phyloP scores from a whole-genome alignment of 2,113 vertebrate species.

The Azemiops feae region DNA sequence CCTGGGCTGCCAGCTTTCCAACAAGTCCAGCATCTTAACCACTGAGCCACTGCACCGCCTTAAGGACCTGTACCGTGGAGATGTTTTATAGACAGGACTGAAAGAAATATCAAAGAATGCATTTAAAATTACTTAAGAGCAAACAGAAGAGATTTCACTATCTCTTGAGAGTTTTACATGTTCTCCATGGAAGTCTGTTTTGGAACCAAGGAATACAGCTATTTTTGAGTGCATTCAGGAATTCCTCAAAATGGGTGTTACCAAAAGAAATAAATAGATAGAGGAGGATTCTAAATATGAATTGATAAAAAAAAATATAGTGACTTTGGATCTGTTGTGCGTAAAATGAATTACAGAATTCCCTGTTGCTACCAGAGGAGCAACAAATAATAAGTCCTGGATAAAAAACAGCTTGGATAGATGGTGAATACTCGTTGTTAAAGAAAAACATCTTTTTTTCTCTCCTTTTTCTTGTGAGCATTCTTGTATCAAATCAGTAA shows the following conservation, averaged over 20 bases:
- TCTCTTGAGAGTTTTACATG: not conserved
- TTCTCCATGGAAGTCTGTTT: not conserved
- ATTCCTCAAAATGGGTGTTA: not conserved
- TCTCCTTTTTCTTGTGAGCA: not conserved
- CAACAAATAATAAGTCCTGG: not conserved
- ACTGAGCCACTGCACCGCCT: fast-evolving
- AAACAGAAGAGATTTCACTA: not conserved
- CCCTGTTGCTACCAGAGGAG: not conserved
- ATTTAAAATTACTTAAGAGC: not conserved
- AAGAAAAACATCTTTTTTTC: not conserved
- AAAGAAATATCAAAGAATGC: not conserved
- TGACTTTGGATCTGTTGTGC: not conserved
- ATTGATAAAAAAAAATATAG: not conserved
- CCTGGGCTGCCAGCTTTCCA: not conserved
- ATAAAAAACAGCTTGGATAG: not conserved
- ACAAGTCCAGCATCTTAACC: no score
- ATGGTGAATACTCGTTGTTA: not conserved
- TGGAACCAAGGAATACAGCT: not conserved
- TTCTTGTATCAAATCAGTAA: not conserved
- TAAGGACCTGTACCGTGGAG: not conserved
- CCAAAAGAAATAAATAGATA: not conserved
- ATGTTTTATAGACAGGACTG: not conserved
- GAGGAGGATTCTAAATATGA: not conserved
- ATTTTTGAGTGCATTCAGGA: not conserved
- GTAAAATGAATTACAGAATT: not conserved